Evolutionary conservation across 2,888 invertebrate genomes (phyloP), one percentile per base, ranked within the genome.

Genomic region (Bibio marci): DNA sequence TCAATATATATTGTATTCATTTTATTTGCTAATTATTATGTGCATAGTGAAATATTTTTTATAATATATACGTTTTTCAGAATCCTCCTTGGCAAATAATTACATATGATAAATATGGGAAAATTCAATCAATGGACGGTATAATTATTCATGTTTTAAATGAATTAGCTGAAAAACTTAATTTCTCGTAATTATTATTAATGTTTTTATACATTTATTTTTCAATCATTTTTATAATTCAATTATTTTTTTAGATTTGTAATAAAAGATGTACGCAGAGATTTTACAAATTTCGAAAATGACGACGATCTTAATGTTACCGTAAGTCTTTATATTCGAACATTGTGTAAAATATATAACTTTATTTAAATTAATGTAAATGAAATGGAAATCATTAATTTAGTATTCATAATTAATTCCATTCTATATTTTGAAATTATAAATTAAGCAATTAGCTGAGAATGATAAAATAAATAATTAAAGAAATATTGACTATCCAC

Each of bases 11-110:
- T n/a, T n/a, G n/a, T n/a, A n/a, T n/a, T n/a, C n/a, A n/a, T n/a
- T n/a, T n/a, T 26, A 11, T n/a, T n/a, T n/a, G n/a, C n/a, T n/a
- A n/a, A n/a, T n/a, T n/a, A n/a, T n/a, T n/a, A n/a, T n/a, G n/a
- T n/a, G n/a, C n/a, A n/a, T 46, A 33, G 35, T 30, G 27, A 22
- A 28, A 30, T 19, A 13, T 37, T 18, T n/a, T 5, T 18, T 8
- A 26, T 26, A 17, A 30, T 18, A n/a, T 40, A 27, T 30, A 17
- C 7, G 58, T 68, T 46, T 54, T n/a, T n/a, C n/a, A 90, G 88
- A 83, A 81, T 61, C 87, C 88, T 1, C 88, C 88, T 0, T 90
- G 88, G 87, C 82, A 86, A 52, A 76, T 80, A 27, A 54, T 85
- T 2, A 66, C 66, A 36, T 57, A 62, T 1, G 74, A 76, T 47